Base-by-base conservation (phyloP, 2,888 invertebrate species). In the Allophyes oxyacanthae region DNA sequence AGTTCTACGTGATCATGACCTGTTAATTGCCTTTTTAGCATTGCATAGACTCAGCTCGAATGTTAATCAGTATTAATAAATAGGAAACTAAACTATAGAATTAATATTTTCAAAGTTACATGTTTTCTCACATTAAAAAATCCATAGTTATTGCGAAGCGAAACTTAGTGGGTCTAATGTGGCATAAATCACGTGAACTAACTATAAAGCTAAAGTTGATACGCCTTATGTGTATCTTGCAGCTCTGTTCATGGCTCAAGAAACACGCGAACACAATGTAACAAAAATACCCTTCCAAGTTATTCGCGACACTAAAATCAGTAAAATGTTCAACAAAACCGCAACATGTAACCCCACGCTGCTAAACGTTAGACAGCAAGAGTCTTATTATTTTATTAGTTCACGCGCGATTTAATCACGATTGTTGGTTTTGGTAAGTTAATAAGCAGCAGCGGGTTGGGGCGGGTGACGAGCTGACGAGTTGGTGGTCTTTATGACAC, bases 331-430 rank as follows among this genome's bases (percentile, higher is more conserved):
- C 5, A 41, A 40, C 36, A 53, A 37, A 56, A 41, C 8, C 43
- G 49, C 78, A 32, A 14, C 85, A 90, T 93, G 87, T 92, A 85
- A 87, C 32, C 89, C 84, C 7, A 49, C 62, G 56, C 68, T 70
- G 51, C 57, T 74, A 74, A 79, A 81, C 85, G 82, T 84, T 84
- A 86, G 87, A 86, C 84, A 85, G 82, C 82, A 75, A 20, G 28
- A 89, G 85, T 88, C 92, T 91, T 90, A 92, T 93, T 92, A 93
- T 92, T 93, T 92, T 90, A 92, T 93, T 92, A 92, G 92, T 91
- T 91, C 86, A 88, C 91, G 92, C 91, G 89, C 93, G 92, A 94
- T 94, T 94, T 92, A 92, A 94, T 93, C 93, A 91, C 90, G 90
- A 92, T 91, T 94, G 93, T 94, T 94, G 91, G 92, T 91, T 94